Base-by-base conservation (phyloP, 2,888 invertebrate species). In the Heliconius sara region DNA sequence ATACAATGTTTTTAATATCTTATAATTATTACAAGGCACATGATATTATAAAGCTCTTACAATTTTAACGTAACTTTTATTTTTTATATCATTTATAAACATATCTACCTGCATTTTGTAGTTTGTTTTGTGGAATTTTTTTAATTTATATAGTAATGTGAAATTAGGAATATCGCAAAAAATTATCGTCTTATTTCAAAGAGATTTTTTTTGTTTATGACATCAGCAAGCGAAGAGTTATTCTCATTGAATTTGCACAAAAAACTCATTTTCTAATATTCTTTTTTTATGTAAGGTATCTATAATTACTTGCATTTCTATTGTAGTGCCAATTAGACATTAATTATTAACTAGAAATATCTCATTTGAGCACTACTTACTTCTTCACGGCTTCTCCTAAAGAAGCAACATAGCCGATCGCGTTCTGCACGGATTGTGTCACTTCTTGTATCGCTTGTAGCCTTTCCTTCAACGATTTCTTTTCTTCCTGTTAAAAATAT, bases 401-500 rank as follows among this genome's bases (percentile, higher is more conserved):
- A n/a, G 98, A 98, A 13, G 99, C 99, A 82, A 99, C 96, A 88
- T 97, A 98, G 39, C 99, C 99, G 80, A 99, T 98, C 0, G 98
- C 97, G 87, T 99, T 99, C 92, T 99, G 99, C 6, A 99, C 99
- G 79, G 98, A 98, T 88, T 99, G 98, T 27, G 99, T 99, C 5
- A 99, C 99, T 92, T 99, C 99, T 91, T 99, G 99, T 85, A 99
- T 98, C 4, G 99, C 98, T 92, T 98, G 98, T 67, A 99, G 93
- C 81, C 98, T 96, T 91, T 99, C 99, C 90, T 99, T 98, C 77
- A 99, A 95, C 85, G 98, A 98, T 93, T 99, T 99, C 91, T 99
- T 99, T 90, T 99, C 99, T 91, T 99, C 99, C 97, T 98, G 87
- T n/a, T 86, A 90, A 13, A 66, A 30, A 27, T 16, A 27, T 5